phyloP scores from a whole-genome alignment of 2,888 invertebrate species.

The Melitaea athalia region DNA sequence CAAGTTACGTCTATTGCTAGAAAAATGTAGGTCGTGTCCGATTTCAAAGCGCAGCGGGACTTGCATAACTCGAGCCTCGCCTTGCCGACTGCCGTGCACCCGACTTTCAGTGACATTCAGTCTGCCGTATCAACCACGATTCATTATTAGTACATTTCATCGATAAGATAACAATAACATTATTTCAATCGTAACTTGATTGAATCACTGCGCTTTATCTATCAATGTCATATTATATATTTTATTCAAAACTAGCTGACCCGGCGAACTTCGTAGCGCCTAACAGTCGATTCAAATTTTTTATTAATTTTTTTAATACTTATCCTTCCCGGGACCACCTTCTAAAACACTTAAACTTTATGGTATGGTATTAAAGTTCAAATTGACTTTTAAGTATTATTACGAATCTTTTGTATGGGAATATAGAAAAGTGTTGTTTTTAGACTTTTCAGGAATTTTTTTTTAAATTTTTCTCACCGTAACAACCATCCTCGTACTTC shows the following conservation, averaged over 20 bases:
- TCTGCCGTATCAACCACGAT: conserved; percentile 21
- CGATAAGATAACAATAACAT: conserved; percentile 41
- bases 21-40: conserved; percentile 72
- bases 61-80: conserved; percentile 35
- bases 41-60: conserved; percentile 68
- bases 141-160: conserved; percentile 25
- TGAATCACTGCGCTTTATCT: conserved; percentile 38
- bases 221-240: conserved; percentile 28
- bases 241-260: not conserved
- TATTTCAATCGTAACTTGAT: conserved; percentile 35
- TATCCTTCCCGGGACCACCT: too few relatives aligned
- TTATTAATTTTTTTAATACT: too few relatives aligned
- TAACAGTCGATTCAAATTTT: not conserved
- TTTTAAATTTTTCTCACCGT: too few relatives aligned
- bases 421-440: too few relatives aligned
- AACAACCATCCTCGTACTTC: too few relatives aligned
- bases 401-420: too few relatives aligned
- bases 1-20: conserved; percentile 67
- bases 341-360: too few relatives aligned
- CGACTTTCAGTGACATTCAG: conserved; percentile 39
- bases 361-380: too few relatives aligned
- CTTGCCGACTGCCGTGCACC: conserved; percentile 19
- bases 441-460: too few relatives aligned
- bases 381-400: too few relatives aligned
- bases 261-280: too few relatives aligned